Evolutionary conservation across 2,888 invertebrate genomes (phyloP).

Genomic region (Drosophila dives): DNA sequence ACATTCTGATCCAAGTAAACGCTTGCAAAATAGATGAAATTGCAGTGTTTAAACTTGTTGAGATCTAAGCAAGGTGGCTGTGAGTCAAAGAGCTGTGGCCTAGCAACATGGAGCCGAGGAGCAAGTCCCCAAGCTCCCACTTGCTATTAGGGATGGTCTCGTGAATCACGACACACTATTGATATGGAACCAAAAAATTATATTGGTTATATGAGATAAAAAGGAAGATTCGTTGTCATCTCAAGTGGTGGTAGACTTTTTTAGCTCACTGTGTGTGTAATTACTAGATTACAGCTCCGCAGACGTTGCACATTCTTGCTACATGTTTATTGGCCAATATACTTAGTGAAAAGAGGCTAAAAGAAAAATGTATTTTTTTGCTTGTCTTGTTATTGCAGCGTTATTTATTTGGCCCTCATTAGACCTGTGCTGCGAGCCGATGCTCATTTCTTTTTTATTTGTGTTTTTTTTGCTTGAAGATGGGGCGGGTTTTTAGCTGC

Average conservation of each 20-base stretch:
- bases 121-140: slow-evolving; percentile 13
- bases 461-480: slow-evolving; percentile 5
- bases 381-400: slow-evolving; percentile 17
- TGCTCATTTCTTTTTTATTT: slow-evolving; percentile 34
- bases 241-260: slow-evolving; percentile 48
- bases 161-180: not conserved
- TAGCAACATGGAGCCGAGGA: not conserved
- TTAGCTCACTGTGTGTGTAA: slow-evolving; percentile 27
- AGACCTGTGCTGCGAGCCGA: slow-evolving; percentile 29
- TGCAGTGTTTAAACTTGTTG: slow-evolving; percentile 42
- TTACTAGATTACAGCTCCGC: slow-evolving; percentile 36
- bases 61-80: slow-evolving; percentile 25
- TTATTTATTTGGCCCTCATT: slow-evolving; percentile 57
- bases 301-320: slow-evolving; percentile 31
- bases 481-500: slow-evolving; percentile 22
- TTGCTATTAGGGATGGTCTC: slow-evolving; percentile 6
- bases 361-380: slow-evolving; percentile 46
- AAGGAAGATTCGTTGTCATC: slow-evolving; percentile 4
- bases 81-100: not conserved
- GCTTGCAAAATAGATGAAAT: slow-evolving; percentile 66
- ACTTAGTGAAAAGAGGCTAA: slow-evolving; percentile 22
- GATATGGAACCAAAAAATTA: not conserved
- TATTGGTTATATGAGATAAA: not conserved
- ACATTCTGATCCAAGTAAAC: slow-evolving; percentile 48
- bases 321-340: slow-evolving; percentile 53